These are phyloP conservation scores for Trichonephila clavipes DNA, from an alignment of 1,140 invertebrate species.

Conservation along the genomic window DNA sequence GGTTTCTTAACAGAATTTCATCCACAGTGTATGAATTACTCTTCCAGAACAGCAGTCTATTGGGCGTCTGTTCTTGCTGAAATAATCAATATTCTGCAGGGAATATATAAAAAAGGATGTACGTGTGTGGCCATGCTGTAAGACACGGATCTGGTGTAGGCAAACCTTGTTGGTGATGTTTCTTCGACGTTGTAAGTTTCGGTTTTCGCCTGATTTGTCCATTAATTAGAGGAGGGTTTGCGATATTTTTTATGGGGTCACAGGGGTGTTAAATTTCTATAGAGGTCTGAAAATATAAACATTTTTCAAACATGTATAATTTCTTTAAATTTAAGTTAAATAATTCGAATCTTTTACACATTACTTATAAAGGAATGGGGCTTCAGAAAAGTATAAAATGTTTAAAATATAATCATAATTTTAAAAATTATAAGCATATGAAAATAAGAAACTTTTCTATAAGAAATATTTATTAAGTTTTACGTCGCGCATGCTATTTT, in stretches of 20 bases:
- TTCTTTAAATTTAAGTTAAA: too few species aligned
- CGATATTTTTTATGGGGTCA: neutral
- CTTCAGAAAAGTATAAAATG: too few species aligned
- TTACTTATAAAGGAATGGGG: too few species aligned
- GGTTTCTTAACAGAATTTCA: constrained; percentile 58
- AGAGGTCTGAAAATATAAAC: too few species aligned
- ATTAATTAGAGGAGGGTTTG: neutral
- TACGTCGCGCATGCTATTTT: too few species aligned
- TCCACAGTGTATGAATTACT: constrained; percentile 14
- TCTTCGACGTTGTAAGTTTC: neutral
- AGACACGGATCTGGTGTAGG: neutral
- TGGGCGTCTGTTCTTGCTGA: neutral
- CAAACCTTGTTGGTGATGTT: neutral
- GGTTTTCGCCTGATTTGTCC: neutral
- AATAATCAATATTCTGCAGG: constrained; percentile 19
- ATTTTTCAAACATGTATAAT: too few species aligned
- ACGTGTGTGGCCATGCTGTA: neutral
- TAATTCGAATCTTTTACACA: too few species aligned
- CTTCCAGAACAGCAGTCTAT: constrained; percentile 25
- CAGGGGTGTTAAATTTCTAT: too few species aligned
- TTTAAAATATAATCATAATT: too few species aligned
- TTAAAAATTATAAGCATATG: too few species aligned
- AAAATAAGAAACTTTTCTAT: too few species aligned
- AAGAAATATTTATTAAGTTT: too few species aligned
- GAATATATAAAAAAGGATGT: neutral